phyloP scores from a whole-genome alignment of 2,113 vertebrate species.

The Dromaius novaehollandiae region DNA sequence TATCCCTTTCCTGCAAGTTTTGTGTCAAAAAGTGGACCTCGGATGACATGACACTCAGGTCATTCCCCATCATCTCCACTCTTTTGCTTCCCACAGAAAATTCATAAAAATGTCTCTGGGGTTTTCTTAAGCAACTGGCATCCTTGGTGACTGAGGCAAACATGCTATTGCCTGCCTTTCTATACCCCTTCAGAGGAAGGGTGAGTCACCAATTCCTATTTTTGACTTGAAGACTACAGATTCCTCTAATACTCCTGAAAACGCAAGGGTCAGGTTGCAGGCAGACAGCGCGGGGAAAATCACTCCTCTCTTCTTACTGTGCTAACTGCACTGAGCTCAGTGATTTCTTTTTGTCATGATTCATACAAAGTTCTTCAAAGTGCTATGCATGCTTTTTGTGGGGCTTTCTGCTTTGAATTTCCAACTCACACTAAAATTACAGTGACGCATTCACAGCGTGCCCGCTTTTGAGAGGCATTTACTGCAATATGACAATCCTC shows the following conservation, averaged over 20 bases:
- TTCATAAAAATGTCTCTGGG: accelerated
- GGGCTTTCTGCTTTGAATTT: not conserved
- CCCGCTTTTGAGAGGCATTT: not conserved
- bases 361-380: not conserved
- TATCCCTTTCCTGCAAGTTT: not conserved
- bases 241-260: accelerated
- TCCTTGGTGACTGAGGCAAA: not conserved
- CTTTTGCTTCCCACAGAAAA: not conserved
- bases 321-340: not conserved
- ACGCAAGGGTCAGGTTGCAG: not conserved
- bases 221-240: not conserved
- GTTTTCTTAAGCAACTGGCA: not conserved
- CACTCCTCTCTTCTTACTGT: not conserved
- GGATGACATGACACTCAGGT: not conserved
- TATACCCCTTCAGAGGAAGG: not conserved
- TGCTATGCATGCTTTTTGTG: not conserved
- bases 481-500: not conserved
- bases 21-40: not conserved
- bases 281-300: accelerated
- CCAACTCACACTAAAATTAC: not conserved
- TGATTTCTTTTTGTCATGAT: not conserved
- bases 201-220: not conserved
- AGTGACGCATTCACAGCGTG: not conserved
- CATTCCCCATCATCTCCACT: not conserved
- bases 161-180: accelerated